Evolutionary conservation across 2,797 vertebrate genomes (phyloP).

Genomic region (Schizopygopsis pylzovi): DNA sequence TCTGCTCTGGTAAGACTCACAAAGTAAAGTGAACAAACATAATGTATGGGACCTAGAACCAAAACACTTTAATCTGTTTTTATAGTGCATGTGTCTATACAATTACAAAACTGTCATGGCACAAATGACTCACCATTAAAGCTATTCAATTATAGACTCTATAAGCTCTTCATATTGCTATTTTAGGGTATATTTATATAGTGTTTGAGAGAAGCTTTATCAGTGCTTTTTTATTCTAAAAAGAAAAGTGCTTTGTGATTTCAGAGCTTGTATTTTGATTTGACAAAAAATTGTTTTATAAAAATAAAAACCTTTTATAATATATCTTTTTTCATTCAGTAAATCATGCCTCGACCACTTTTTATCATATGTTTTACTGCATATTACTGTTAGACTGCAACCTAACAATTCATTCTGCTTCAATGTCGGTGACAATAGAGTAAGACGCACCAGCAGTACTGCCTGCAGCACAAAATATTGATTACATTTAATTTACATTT

Average conservation of each 20-base stretch:
- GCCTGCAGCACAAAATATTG: not conserved
- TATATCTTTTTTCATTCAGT: no score
- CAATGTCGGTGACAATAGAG: not conserved
- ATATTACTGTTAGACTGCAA: not conserved
- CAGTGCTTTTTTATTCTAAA: not conserved
- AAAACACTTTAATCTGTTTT: not conserved
- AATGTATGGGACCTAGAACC: not conserved
- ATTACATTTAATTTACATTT: not conserved
- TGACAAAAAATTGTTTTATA: not conserved
- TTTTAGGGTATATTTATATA: not conserved
- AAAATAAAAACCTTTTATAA: not conserved
- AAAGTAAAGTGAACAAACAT: not conserved
- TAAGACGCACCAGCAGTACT: not conserved
- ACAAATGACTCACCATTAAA: constrained; percentile 2
- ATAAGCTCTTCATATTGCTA: not conserved
- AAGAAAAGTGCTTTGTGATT: not conserved
- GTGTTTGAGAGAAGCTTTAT: not conserved
- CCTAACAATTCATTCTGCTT: not conserved
- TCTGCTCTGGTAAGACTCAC: not conserved
- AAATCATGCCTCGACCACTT: not conserved
- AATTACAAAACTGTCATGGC: not conserved
- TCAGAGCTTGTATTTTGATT: not conserved
- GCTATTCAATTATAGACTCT: not conserved
- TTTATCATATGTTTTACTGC: not conserved
- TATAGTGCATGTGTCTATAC: not conserved